phyloP scores from a whole-genome alignment of 1,140 invertebrate genomes.

The Macrocentrus cingulum region DNA sequence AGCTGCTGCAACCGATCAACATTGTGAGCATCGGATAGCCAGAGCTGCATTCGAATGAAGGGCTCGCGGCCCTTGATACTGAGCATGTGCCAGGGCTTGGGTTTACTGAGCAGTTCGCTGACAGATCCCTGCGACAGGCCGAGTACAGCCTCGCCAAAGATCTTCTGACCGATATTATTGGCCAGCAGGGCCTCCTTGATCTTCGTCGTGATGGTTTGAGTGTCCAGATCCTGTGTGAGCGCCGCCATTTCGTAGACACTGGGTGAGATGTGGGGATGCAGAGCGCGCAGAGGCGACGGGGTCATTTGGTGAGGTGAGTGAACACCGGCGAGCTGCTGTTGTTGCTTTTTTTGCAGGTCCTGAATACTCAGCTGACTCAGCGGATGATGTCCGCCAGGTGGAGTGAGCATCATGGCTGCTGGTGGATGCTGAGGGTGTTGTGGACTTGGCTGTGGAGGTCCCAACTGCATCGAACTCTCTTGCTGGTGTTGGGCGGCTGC shows the following conservation, averaged over 20 bases:
- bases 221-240: conserved; percentile 93
- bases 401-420: conserved; percentile 52
- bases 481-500: conserved; percentile 55
- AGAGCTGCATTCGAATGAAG: conserved; percentile 97
- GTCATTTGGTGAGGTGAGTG: conserved; percentile 67
- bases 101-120: conserved; percentile 94
- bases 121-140: conserved; percentile 96
- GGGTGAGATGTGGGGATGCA: conserved; percentile 80
- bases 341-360: conserved; percentile 71
- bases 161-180: conserved; percentile 98
- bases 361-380: conserved; percentile 59
- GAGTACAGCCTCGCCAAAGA: conserved; percentile 95
- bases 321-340: conserved; percentile 56
- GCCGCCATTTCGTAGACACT: conserved; percentile 96
- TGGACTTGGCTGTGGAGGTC: conserved; percentile 52
- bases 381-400: conserved; percentile 48
- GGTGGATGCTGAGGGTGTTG: conserved; percentile 48
- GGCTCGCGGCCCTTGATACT: conserved; percentile 97
- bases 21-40: conserved; percentile 93
- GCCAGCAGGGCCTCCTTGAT: conserved; percentile 96
- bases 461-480: conserved; percentile 52
- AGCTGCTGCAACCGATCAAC: conserved; percentile 83
- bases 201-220: conserved; percentile 93
- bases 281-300: conserved; percentile 66
- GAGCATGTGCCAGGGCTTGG: conserved; percentile 98